Conservation (phyloP, 1,140 invertebrate genomes). For the Oscheius sp. region DNA sequence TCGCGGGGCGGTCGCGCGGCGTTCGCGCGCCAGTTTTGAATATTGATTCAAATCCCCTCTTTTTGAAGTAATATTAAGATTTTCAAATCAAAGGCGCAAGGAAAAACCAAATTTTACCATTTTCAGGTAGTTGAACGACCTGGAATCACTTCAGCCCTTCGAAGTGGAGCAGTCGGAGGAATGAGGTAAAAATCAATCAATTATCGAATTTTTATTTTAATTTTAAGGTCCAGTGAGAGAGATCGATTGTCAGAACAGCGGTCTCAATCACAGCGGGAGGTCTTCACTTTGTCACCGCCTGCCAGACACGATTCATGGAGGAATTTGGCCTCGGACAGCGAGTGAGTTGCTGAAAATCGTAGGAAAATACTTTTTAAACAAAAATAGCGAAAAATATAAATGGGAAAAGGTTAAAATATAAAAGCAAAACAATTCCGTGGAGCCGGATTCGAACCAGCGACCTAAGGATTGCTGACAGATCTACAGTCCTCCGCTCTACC, state of each 20-base stretch:
- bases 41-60: too few relatives aligned
- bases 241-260: not conserved
- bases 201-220: not conserved
- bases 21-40: too few relatives aligned
- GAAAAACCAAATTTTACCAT: too few relatives aligned
- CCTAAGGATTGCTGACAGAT: constrained; percentile 34
- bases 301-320: constrained; percentile 15
- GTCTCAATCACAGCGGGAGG: not conserved
- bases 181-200: not conserved
- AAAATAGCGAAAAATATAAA: too few relatives aligned
- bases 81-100: too few relatives aligned
- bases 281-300: constrained; percentile 8
- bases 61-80: too few relatives aligned
- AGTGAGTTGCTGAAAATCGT: constrained; percentile 11
- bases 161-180: constrained; percentile 13
- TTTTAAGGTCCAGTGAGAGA: not conserved
- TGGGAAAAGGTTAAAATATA: too few relatives aligned
- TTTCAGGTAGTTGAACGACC: constrained; percentile 21
- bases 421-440: too few relatives aligned
- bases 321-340: constrained; percentile 4
- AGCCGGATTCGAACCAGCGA: constrained; percentile 48
- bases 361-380: too few relatives aligned
- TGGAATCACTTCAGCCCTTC: constrained; percentile 20
- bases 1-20: too few relatives aligned
- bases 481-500: constrained; percentile 51